Base-by-base conservation (phyloP, 2,888 invertebrate species). In the Anthophora plumipes region DNA sequence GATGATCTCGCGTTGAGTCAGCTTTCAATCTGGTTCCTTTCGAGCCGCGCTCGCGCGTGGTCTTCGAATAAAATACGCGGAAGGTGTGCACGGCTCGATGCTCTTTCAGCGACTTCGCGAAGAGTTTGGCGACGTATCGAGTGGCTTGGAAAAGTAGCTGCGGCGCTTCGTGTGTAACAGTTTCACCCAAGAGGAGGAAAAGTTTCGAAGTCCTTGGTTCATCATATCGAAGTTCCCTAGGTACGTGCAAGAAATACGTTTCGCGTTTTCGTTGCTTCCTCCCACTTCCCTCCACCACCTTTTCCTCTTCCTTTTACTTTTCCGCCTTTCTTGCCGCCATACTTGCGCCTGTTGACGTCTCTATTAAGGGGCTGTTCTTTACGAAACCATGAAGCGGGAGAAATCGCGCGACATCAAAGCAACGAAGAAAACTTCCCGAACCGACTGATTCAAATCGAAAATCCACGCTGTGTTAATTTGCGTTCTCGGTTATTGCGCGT, bases 181-280 rank as follows among this genome's bases (percentile, higher is more conserved):
- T 84, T 86, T 75, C 84, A 48, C 80, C 50, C 41, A 12, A n/a
- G n/a, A n/a, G 31, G 31, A 31, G 7, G 57, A 66, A 48, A 81
- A 80, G 69, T 84, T 84, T 60, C 68, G 41, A 66, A 76, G 76
- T 72, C 73, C 74, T 52, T 69, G 77, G 84, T 86, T 84, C 86
- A 84, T 86, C 85, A 77, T 86, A 82, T 82, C 66, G 76, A 75
- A 85, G 77, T 86, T 86, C 68, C 64, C 48, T 17, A 31, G 73
- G 73, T 63, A 86, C 86, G 86, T 86, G 86, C 82, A 63, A 80
- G 84, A 84, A 84, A 86, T 86, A 84, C 78, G 77, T 76, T 54
- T 46, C 69, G 60, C 74, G 60, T 73, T 76, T 74, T 60, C 80
- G n/a, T n/a, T n/a, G n/a, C n/a, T n/a, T n/a, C n/a, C n/a, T n/a